These are phyloP conservation scores for Intellagama lesueurii DNA, from an alignment of 2,797 vertebrate species.

Conservation along the genomic window DNA sequence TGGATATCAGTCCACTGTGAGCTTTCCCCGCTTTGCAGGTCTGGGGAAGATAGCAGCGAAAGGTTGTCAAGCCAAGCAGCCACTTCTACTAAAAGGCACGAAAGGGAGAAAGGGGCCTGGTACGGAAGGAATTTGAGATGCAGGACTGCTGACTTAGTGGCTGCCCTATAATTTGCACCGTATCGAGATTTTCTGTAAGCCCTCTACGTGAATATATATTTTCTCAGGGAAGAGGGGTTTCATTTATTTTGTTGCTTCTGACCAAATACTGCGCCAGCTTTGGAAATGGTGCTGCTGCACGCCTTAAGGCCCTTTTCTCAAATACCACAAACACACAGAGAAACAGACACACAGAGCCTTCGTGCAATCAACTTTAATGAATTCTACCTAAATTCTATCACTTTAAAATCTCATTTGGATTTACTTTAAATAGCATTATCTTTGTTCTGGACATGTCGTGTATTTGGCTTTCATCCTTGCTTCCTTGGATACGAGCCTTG, in stretches of 20 bases:
- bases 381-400: neutral
- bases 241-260: neutral
- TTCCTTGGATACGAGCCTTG: neutral
- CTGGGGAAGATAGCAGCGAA: neutral
- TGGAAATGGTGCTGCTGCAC: neutral
- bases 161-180: neutral
- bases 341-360: no score
- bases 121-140: no score
- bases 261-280: neutral
- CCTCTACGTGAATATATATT: neutral
- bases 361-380: neutral
- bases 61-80: neutral
- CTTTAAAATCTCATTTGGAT: neutral
- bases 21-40: neutral
- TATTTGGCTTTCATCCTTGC: neutral
- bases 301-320: neutral
- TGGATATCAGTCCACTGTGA: neutral
- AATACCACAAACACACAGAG: neutral
- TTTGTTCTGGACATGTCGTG: neutral
- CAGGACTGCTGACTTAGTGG: neutral
- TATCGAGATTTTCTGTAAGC: neutral
- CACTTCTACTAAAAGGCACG: neutral
- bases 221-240: slow-evolving; percentile 13
- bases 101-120: neutral
- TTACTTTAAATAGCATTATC: neutral